These are phyloP conservation scores for Proisotoma minuta DNA, from an alignment of 2,888 invertebrate species.

Conservation along the genomic window DNA sequence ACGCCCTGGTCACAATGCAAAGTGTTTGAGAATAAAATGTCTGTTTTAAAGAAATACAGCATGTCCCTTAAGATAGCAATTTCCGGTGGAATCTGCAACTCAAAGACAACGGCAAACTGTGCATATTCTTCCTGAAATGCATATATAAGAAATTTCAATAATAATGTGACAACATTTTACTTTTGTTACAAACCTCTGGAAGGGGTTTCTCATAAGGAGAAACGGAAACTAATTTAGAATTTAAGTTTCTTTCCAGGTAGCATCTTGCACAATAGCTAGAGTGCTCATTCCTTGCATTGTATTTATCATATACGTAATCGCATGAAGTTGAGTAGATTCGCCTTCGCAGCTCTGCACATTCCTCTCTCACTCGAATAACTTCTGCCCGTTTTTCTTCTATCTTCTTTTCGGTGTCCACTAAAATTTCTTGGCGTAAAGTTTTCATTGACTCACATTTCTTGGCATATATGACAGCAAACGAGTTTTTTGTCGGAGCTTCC, in stretches of 20 bases:
- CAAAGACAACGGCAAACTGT: constrained; percentile 24
- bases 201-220: constrained; percentile 7
- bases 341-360: not conserved
- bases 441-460: not conserved
- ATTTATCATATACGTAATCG: not conserved
- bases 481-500: not conserved
- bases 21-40: not conserved
- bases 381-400: not conserved
- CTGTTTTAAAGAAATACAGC: constrained; percentile 10
- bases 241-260: not conserved
- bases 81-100: constrained; percentile 19
- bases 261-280: not conserved
- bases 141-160: too few relatives aligned
- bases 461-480: constrained; percentile 12
- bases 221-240: not conserved
- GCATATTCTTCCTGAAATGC: too few relatives aligned
- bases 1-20: not conserved
- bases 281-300: constrained; percentile 2
- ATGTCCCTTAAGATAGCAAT: constrained; percentile 19
- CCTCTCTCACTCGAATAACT: not conserved
- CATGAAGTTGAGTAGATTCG: not conserved
- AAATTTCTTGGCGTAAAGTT: not conserved
- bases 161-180: too few relatives aligned
- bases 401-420: not conserved
- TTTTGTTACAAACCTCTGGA: not conserved